Evolutionary conservation across 1,140 invertebrate genomes (phyloP), one percentile per base, ranked within the genome.

Genomic region (Temnothorax curvispinosus): DNA sequence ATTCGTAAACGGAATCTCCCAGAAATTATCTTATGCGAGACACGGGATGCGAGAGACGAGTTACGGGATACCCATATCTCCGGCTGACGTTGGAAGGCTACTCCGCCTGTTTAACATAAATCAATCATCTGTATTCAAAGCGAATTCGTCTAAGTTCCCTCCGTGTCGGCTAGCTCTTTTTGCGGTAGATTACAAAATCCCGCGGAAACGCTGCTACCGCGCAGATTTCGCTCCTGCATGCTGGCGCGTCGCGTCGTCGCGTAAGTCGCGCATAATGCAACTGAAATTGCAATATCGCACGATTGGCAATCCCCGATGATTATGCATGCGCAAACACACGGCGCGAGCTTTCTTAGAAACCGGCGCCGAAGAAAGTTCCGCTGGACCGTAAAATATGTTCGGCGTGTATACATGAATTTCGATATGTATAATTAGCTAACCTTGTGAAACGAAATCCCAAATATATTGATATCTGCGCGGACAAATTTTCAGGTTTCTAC

Each of bases 51-150:
- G 27, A 27, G 27, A 27, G 27, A 41, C 38, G 38, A 41, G 38
- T 41, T 41, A 27, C 27, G 27, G 27, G 27, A 7, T 38, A 21
- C n/a, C 1, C 13, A 11, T 15, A 72, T 11, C 9, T 56, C n/a
- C 50, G 4, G 7, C 4, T 3, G 18, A 56, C 18, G 15, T 35
- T 6, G 18, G 11, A 44, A 64, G 38, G 9, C 6, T 38, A 8
- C 1, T 2, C 15, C 15, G 8, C 6, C 15, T 13, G 52, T 60
- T 93, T 92, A 93, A 54, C 89, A 93, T 94, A 93, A 93, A 93
- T 84, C 38, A 0, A 41, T 71, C 3, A 85, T 93, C n/a, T 88
- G 77, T 93, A 93, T 93, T 92, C 93, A 87, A 87, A 52, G 35
- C 56, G 76, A 90, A 93, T 91, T 92, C n/a, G 64, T 84, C 0